phyloP scores from a whole-genome alignment of 2,113 vertebrate genomes.

The Enhydra lutris region DNA sequence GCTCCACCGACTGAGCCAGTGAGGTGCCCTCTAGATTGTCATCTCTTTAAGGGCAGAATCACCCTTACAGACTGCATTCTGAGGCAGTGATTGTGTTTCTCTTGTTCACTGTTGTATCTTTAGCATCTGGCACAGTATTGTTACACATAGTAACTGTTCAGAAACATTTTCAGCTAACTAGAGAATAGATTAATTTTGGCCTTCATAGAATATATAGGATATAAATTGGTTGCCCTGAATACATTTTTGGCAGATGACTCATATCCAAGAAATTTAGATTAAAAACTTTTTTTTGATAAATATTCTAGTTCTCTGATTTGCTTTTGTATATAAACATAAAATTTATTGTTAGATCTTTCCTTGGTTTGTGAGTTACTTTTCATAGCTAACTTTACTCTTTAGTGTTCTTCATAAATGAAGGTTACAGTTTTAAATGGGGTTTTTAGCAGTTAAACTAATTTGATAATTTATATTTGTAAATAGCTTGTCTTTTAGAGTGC shows the following conservation, averaged over 20 bases:
- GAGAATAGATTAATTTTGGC: not conserved
- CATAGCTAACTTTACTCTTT: not conserved
- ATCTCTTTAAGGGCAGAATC: not conserved
- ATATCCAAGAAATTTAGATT: conserved; percentile 22
- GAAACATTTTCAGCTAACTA: not conserved
- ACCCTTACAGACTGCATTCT: not conserved
- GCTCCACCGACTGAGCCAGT: not conserved
- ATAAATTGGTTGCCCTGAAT: not conserved
- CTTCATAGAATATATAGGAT: not conserved
- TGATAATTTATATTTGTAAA: conserved; percentile 28
- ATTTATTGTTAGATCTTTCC: not conserved
- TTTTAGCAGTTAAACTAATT: conserved; percentile 15
- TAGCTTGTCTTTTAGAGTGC: not conserved
- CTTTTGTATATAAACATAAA: not conserved
- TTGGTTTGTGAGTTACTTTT: conserved; percentile 32
- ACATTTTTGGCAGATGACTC: not conserved
- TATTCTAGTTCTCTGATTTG: not conserved
- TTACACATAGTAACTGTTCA: not conserved
- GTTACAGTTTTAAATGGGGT: conserved; percentile 1
- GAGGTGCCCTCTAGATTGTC: not conserved
- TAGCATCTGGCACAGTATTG: not conserved
- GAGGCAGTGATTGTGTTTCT: not conserved
- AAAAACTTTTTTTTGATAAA: not conserved
- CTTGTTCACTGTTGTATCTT: not conserved
- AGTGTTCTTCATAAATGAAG: not conserved